Evolutionary conservation across 2,797 vertebrate species (phyloP), one percentile per base, ranked within the genome.

Genomic region (Pseudomugil tenellus): DNA sequence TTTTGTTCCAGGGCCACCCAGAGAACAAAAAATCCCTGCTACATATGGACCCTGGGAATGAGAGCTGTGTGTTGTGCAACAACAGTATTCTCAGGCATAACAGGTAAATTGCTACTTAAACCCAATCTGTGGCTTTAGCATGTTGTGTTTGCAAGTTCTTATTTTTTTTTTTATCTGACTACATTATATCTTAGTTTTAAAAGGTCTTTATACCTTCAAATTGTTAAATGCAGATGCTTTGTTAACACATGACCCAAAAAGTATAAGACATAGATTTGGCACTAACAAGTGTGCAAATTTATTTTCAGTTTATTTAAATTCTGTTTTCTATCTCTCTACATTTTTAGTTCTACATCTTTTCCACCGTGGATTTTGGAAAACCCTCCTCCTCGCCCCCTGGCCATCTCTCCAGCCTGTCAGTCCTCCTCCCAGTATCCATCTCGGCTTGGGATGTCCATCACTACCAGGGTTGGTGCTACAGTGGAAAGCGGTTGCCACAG

Each of bases 401-500:
- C 93, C 3, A 92, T 92, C 81, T 92, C 92, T 49, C 85, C 92
- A 0, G 74, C 90, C n/a, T 90, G 84, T 12, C 86, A 91, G 13
- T 85, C 92, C 70, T 92, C 93, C 3, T 80, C 80, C 2, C 89
- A 71, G 0, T 93, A 94, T 62, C 89, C 90, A 28, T 93, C 92
- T n/a, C 90, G 94, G 63, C 93, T 93, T 48, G 94, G 91, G 62
- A 91, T 95, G 57, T 94, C 93, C 66, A 89, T 96, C 91, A 96
- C 94, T 0, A 95, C 92, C 74, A 94, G 96, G 84, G 96, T 97
- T 74, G 94, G 95, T 1, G 95, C 96, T 67, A 94, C 94, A 0
- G 94, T 96, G 69, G 96, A 96, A 35, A 94, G 93, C 0, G 95
- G 95, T 49, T 98, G 96, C 90, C 96, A 96, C 19, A 95, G 92